These are phyloP conservation scores for Siniperca obscura DNA, from an alignment of 2,797 vertebrate species.

Conservation along the genomic window DNA sequence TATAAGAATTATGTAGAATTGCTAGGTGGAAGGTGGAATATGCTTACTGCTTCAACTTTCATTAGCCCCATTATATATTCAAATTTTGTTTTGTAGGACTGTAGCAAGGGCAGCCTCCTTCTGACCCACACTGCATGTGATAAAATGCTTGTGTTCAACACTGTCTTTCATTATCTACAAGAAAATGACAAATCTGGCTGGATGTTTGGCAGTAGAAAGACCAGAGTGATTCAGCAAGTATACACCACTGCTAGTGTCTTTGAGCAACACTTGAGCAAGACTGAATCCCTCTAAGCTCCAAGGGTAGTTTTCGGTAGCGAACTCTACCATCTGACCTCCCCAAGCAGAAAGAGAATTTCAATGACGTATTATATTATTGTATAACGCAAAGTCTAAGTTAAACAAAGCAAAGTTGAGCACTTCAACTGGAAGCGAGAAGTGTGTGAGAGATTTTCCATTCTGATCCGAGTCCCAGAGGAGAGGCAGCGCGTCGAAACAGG, in stretches of 20 bases:
- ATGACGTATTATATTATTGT: slow-evolving; percentile 10
- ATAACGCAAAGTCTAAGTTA: neutral
- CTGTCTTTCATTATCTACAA: neutral
- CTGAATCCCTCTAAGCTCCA: slow-evolving; percentile 21
- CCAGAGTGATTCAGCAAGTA: neutral
- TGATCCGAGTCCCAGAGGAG: slow-evolving; percentile 46
- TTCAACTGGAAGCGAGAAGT: slow-evolving; percentile 37
- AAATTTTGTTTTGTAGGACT: neutral
- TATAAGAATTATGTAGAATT: slow-evolving; percentile 23
- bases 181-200: neutral
- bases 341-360: slow-evolving; percentile 34
- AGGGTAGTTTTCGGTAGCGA: slow-evolving; percentile 17
- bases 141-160: no score
- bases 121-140: neutral
- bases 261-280: slow-evolving; percentile 21
- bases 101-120: neutral
- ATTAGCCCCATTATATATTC: slow-evolving; percentile 8
- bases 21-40: neutral
- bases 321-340: slow-evolving; percentile 23
- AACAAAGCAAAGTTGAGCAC: slow-evolving; percentile 37
- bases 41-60: neutral
- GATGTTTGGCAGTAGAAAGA: neutral
- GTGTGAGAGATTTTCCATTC: slow-evolving; percentile 14
- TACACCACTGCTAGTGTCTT: slow-evolving; percentile 24
- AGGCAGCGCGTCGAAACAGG: slow-evolving; percentile 4